These are phyloP conservation scores for Pediacus dermestoides DNA, from an alignment of 2,888 invertebrate genomes.

Conservation along the genomic window DNA sequence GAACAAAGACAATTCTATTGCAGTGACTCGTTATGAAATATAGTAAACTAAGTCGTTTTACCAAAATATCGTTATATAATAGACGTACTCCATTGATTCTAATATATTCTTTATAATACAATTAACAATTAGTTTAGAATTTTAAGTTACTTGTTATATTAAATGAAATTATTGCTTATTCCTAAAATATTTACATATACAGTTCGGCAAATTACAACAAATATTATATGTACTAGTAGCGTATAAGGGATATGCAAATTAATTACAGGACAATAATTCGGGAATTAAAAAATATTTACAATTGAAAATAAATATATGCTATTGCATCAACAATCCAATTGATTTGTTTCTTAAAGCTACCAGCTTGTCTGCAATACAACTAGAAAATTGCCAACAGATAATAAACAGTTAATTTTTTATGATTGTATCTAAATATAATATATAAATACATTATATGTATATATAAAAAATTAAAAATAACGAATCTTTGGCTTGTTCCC, in stretches of 20 bases:
- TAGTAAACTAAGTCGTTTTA: too few species aligned
- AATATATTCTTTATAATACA: too few species aligned
- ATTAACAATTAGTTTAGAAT: slow-evolving; percentile 5
- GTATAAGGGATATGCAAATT: too few species aligned
- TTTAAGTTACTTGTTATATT: background rate
- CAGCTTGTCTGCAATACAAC: slow-evolving; percentile 26
- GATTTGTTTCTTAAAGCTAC: slow-evolving; percentile 20
- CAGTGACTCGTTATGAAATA: too few species aligned
- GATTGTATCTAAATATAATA: slow-evolving; percentile 48
- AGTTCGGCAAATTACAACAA: too few species aligned
- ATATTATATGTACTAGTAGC: too few species aligned
- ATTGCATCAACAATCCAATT: slow-evolving; percentile 27
- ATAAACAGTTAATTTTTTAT: slow-evolving; percentile 29
- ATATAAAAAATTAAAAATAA: slow-evolving; percentile 62
- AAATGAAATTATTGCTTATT: slow-evolving; percentile 3
- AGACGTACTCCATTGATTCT: too few species aligned
- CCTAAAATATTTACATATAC: background rate
- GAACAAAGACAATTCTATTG: too few species aligned
- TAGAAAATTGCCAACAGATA: slow-evolving; percentile 21
- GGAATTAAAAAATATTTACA: background rate
- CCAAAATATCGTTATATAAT: too few species aligned
- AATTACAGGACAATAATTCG: slow-evolving; percentile 19
- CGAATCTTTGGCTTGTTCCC: slow-evolving; percentile 84
- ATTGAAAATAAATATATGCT: background rate
- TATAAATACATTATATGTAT: slow-evolving; percentile 45